phyloP scores from a whole-genome alignment of 2,797 vertebrate genomes.

The Anisognathus igniventris region DNA sequence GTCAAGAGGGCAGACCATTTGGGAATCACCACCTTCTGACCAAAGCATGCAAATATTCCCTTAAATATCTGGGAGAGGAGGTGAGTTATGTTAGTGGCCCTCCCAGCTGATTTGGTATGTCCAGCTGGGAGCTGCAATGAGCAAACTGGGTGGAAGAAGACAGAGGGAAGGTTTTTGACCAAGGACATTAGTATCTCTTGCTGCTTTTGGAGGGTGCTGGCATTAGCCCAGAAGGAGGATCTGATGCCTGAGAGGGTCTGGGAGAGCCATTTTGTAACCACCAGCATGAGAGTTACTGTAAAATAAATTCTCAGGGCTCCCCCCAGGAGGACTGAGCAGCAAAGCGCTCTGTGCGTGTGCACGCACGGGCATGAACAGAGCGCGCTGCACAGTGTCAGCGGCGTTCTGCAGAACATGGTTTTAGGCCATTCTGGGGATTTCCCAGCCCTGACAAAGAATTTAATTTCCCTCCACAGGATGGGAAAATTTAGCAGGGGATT shows the following conservation, averaged over 20 bases:
- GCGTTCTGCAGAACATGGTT: background rate
- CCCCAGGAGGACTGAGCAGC: background rate
- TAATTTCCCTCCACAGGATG: background rate
- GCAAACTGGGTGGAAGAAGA: background rate
- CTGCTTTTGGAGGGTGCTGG: background rate
- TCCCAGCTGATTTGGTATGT: background rate
- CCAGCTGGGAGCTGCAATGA: background rate
- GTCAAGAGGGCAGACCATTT: background rate
- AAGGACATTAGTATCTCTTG: background rate
- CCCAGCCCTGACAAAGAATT: constrained; percentile 7
- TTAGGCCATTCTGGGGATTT: constrained; percentile 47
- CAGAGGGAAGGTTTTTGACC: background rate
- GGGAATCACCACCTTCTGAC: background rate
- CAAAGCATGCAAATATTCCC: background rate
- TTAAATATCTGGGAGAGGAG: background rate
- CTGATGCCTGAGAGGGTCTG: background rate
- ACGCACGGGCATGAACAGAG: background rate
- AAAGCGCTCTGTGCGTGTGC: background rate
- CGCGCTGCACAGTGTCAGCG: background rate
- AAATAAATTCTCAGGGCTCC: background rate
- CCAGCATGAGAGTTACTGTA: background rate
- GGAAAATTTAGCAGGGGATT: constrained; percentile 5
- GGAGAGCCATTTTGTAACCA: background rate
- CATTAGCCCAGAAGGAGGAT: background rate
- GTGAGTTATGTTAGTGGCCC: background rate